These are phyloP conservation scores for Lanius ludovicianus DNA, from an alignment of 2,113 vertebrate species.

Conservation along the genomic window DNA sequence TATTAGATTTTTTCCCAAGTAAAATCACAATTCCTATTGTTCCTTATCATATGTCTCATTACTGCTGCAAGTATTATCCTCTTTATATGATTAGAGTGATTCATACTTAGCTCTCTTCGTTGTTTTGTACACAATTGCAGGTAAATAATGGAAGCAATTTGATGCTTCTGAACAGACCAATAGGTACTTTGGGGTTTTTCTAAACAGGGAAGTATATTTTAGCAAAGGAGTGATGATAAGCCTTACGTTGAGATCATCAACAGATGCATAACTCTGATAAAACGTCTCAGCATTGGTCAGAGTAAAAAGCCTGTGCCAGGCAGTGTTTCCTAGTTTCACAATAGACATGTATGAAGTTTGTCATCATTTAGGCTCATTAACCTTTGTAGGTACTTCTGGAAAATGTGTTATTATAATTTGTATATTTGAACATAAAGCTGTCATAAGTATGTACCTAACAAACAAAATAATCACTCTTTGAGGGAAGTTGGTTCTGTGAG, in stretches of 20 bases:
- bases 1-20: slow-evolving; percentile 56
- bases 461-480: not conserved
- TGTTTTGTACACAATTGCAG: slow-evolving; percentile 15
- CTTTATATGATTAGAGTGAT: slow-evolving; percentile 36
- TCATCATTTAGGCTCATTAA: not conserved
- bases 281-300: not conserved
- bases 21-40: slow-evolving; percentile 51
- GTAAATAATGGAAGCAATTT: slow-evolving; percentile 36
- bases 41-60: slow-evolving; percentile 50
- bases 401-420: not conserved
- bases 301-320: not conserved
- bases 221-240: not conserved
- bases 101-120: slow-evolving; percentile 7
- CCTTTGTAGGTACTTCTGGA: not conserved
- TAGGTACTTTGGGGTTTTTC: not conserved
- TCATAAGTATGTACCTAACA: not conserved
- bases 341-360: not conserved
- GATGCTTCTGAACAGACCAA: slow-evolving; percentile 18
- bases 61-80: slow-evolving; percentile 41
- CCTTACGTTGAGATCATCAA: not conserved
- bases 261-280: not conserved
- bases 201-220: not conserved
- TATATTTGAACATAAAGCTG: not conserved
- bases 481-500: not conserved
- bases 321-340: not conserved